Percentiles rank a stretch among this genome's conserved stretches.
These are phyloP conservation scores for Ciona savignyi DNA, from an alignment of 23 tunicate genomes.

Conservation along the genomic window DNA sequence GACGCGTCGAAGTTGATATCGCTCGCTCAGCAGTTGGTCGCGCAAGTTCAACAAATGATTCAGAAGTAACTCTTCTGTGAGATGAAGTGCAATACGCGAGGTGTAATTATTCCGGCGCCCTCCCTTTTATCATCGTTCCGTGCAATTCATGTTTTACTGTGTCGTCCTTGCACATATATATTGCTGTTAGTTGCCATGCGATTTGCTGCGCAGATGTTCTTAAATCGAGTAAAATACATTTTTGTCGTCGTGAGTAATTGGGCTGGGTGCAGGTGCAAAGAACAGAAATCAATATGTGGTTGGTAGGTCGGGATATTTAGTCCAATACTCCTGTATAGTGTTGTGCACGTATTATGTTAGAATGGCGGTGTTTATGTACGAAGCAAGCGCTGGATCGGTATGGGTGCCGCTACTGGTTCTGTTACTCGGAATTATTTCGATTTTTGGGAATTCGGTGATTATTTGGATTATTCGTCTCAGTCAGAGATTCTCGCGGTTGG, in stretches of 20 bases:
- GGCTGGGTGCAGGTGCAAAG: not conserved
- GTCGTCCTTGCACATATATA: no score
- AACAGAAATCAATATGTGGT: no score
- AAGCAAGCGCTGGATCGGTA: not conserved
- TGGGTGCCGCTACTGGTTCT: not conserved
- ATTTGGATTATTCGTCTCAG: not conserved
- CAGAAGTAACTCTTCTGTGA: slow-evolving; percentile 28
- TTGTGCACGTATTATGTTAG: no score
- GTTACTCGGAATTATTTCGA: not conserved
- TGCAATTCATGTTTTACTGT: no score
- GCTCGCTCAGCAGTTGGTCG: slow-evolving; percentile 52
- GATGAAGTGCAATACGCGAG: not conserved
- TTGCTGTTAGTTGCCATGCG: not conserved
- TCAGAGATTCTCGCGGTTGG: slow-evolving; percentile 2
- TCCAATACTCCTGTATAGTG: no score
- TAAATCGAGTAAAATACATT: not conserved
- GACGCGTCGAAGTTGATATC: slow-evolving; percentile 35
- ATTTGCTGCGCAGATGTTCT: not conserved
- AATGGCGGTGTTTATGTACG: not conserved
- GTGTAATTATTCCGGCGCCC: no score
- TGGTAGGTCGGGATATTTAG: no score
- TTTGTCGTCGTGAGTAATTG: not conserved
- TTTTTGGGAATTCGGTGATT: slow-evolving; percentile 1
- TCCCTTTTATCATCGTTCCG: no score
- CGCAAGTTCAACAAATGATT: slow-evolving; percentile 80